Base-by-base conservation (phyloP, 2,797 vertebrate genomes). In the Anabas testudineus region DNA sequence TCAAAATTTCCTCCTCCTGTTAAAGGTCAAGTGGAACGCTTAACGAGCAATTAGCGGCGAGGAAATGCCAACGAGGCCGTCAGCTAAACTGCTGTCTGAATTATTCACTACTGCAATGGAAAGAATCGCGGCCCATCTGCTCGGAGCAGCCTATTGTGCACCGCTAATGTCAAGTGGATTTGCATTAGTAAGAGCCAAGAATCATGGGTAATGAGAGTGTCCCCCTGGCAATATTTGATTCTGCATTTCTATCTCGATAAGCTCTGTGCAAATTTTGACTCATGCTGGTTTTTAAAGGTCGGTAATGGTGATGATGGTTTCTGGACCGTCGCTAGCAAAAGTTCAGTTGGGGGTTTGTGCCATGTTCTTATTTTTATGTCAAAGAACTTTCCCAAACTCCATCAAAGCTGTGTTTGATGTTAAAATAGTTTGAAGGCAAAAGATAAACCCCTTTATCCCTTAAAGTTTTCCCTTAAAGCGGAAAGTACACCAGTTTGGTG, bases 1-100 rank as follows among this genome's bases (percentile, higher is more conserved):
- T 82, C 39, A 14, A 43, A 72, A 43, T 45, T 41, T 51, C 15
- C 36, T 66, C 65, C 51, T 64, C n/a, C 71, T 14, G 67, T 43
- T 74, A 78, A 87, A 90, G 84, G 84, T 88, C 86, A 80, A 82
- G 71, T 71, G 73, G 48, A 52, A 67, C 68, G 37, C 58, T 82
- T 84, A 88, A 80, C 60, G 51, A 82, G 84, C 86, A 80, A 89
- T 89, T 88, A 89, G 79, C 52, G 1, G 47, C 26, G 32, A 60
- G 71, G 69, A 86, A 85, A 82, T 77, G 82, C 54, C 74, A 81
- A 58, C 46, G 24, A 59, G 49, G 71, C 82, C 66, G 42, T 60
- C 75, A 37, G 72, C 71, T 41, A 66, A 75, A 73, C 86, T 69
- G 69, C 34, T 66, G 3, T 24, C 60, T 88, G 76, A 81, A 88